Evolutionary conservation across 92 coral and sea anemone species (phyloP), one percentile per base, ranked within the genome.

Genomic region (Anthopleura xanthogrammica): DNA sequence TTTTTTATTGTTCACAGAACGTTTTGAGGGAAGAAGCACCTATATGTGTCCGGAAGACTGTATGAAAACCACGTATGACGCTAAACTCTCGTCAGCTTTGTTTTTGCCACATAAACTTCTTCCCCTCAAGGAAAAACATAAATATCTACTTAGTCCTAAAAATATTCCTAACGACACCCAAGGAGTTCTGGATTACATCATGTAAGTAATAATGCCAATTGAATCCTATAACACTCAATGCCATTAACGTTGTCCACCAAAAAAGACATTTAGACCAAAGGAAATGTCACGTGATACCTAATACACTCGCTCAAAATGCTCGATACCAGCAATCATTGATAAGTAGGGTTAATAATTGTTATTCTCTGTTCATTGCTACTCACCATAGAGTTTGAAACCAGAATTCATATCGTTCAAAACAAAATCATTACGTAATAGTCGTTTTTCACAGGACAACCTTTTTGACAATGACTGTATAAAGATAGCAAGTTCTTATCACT

Each of bases 21-120:
- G 80, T 68, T 91, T 81, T 43, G 95, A 93, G 13, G 82, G 64
- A n/a, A 46, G 70, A 40, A 84, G 87, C 82, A 75, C 23, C 80
- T 86, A 87, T 77, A 43, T 83, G 16, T 93, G 98, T 64, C 98
- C 98, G 13, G 98, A 89, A 54, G 95, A 93, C 78, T 93, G 98
- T 39, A 90, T 85, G 65, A 88, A 82, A 77, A 64, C 79, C 3
- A 75, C 82, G 3, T 93, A 89, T 62, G 64, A 88, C 0, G 80
- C 90, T 1, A 87, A 83, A 74, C 83, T 93, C 29, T 93, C 98
- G 1, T 62, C 91, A n/a, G 94, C 95, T 16, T 60, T 91, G 74
- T 93, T 84, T 75, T 13, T 83, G 78, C 98, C 98, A 22, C 92
- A 89, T 82, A 91, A 83, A 57, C 90, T 93, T 13, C 64, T 93